Evolutionary conservation across 2,113 vertebrate species (phyloP).

Genomic region (Burhinus bistriatus): DNA sequence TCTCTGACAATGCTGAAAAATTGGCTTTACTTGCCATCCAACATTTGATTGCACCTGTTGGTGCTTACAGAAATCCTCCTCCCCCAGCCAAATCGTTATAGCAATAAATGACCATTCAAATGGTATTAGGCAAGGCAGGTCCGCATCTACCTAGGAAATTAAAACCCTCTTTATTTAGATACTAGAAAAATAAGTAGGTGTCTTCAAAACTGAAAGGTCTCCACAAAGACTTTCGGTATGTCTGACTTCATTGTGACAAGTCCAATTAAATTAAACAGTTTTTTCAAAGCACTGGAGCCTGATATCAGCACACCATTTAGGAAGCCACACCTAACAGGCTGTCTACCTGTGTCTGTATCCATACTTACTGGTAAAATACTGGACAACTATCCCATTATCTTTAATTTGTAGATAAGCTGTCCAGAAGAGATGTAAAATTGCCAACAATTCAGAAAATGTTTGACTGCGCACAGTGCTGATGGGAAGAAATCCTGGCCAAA

Average conservation of each 20-base stretch:
- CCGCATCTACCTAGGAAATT: neutral
- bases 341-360: neutral
- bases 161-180: neutral
- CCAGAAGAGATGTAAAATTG: conserved; percentile 22
- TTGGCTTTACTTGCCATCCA: neutral
- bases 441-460: conserved; percentile 10
- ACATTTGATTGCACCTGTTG: conserved; percentile 37
- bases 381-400: neutral
- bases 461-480: conserved; percentile 3
- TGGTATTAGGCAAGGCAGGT: neutral
- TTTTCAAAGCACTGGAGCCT: neutral
- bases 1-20: conserved; percentile 40
- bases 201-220: neutral
- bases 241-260: neutral
- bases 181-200: neutral
- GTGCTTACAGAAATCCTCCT: neutral
- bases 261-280: neutral
- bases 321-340: neutral
- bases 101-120: conserved; percentile 13
- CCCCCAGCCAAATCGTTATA: neutral
- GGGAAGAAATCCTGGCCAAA: conserved; percentile 27
- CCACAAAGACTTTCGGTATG: neutral
- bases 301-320: neutral
- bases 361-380: neutral
- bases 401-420: neutral